Evolutionary conservation across 2,113 vertebrate species (phyloP).

Genomic region (Girardinichthys multiradiatus): DNA sequence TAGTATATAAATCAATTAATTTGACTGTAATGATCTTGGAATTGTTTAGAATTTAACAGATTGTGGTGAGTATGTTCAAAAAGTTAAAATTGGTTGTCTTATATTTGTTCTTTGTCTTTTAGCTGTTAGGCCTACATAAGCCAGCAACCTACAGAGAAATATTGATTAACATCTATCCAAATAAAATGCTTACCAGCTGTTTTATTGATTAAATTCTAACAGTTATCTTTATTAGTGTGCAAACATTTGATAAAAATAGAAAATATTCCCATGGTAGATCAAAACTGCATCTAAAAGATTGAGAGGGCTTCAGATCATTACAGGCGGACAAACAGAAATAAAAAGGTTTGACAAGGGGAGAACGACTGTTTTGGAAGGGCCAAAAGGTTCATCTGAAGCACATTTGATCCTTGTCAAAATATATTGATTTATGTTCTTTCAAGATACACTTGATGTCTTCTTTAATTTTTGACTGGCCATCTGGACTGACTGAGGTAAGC

Average conservation of each 20-base stretch:
- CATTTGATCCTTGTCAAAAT: constrained; percentile 81
- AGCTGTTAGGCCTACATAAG: neutral
- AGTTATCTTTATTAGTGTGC: neutral
- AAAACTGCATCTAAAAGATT: neutral
- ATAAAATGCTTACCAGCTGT: neutral
- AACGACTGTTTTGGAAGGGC: constrained; percentile 65
- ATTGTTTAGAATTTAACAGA: neutral
- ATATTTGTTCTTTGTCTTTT: neutral
- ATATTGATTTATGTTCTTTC: constrained; percentile 77
- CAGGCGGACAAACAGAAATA: constrained; percentile 52
- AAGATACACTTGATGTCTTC: constrained; percentile 78
- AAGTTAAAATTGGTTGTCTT: neutral
- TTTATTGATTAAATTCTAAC: neutral
- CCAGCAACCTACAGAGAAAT: neutral
- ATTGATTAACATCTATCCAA: neutral
- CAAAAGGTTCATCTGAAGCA: constrained; percentile 75
- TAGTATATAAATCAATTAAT: neutral
- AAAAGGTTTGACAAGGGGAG: constrained; percentile 64
- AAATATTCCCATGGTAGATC: neutral
- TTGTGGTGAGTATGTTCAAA: neutral
- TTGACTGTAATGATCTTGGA: neutral
- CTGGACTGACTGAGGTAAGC: constrained; percentile 47
- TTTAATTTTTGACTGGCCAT: constrained; percentile 68
- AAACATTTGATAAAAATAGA: neutral
- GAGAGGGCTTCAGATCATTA: constrained; percentile 35